Base-by-base conservation (phyloP, 2,888 invertebrate genomes). In the Agrotis segetum region DNA sequence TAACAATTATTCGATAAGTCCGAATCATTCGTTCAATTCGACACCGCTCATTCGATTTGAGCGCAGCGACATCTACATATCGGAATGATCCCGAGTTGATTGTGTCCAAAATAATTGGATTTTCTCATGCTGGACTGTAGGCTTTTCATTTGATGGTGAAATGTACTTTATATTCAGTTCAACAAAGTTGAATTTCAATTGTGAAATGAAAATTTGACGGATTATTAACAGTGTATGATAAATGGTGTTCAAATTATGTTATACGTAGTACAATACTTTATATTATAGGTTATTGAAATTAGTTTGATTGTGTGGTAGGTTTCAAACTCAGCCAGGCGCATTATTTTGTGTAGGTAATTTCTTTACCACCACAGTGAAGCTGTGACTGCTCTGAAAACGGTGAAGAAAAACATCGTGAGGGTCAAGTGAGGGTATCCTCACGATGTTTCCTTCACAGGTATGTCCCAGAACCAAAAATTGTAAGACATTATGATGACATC, bases 61-160 rank as follows among this genome's bases (percentile, higher is more conserved):
- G 56, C 72, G 69, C 50, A 77, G 81, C 79, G 82, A 82, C 82
- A 83, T 85, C 81, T 84, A 76, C 79, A 80, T 84, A 85, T 83
- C 74, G 82, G 70, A 74, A 88, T 91, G 88, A 91, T 90, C 88
- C 79, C 85, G 83, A 88, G 88, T 92, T 92, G 92, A 93, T 93
- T 92, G 92, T 91, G 90, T 89, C 89, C 91, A 90, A 88, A 88
- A 93, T 94, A 94, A 94, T 93, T 94, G 93, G 93, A 94, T 93
- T 90, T 85, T 88, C 88, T 87, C 88, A 81, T 80, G 67, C 61
- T 62, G 65, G 53, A 70, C 63, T 73, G 61, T 70, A 56, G 58
- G 66, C 52, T 44, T 66, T 19, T 47, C 61, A 34, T 59, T 7
- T 52, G 4, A 55, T 61, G 29, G 24, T 59, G 67, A 67, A 72